Evolutionary conservation across 1,140 invertebrate species (phyloP).

Genomic region (Cecropterus lyciades): DNA sequence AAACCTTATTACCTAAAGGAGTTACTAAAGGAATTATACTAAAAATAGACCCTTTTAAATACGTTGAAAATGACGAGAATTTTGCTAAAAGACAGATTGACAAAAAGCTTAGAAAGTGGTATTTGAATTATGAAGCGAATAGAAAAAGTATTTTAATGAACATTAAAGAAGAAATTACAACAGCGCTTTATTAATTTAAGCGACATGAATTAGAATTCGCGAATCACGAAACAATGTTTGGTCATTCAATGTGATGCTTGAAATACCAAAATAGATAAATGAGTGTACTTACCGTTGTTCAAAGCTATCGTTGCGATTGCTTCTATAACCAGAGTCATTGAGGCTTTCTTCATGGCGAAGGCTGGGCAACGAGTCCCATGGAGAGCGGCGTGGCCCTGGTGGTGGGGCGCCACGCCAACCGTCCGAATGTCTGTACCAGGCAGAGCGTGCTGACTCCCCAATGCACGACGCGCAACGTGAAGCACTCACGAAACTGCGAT

Average conservation of each 20-base stretch:
- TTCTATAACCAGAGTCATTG: slow-evolving; percentile 93
- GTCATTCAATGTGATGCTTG: background rate
- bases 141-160: background rate
- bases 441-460: slow-evolving; percentile 92
- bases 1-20: no score
- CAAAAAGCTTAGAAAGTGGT: slow-evolving; percentile 7
- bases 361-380: slow-evolving; percentile 93
- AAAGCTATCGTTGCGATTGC: slow-evolving; percentile 92
- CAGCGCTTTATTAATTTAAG: no score
- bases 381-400: slow-evolving; percentile 88
- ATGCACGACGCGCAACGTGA: slow-evolving; percentile 92
- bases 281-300: slow-evolving; percentile 88
- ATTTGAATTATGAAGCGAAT: slow-evolving; percentile 4
- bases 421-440: slow-evolving; percentile 94
- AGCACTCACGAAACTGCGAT: slow-evolving; percentile 83
- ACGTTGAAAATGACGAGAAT: no score
- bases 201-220: no score
- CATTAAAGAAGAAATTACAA: no score
- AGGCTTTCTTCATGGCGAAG: slow-evolving; percentile 92
- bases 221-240: no score
- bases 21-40: no score
- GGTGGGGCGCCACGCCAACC: slow-evolving; percentile 91
- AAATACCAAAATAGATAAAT: slow-evolving; percentile 17
- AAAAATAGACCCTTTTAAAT: no score
- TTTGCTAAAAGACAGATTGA: background rate